These are phyloP conservation scores for Perca fluviatilis DNA, from an alignment of 2,113 vertebrate genomes.

Conservation along the genomic window DNA sequence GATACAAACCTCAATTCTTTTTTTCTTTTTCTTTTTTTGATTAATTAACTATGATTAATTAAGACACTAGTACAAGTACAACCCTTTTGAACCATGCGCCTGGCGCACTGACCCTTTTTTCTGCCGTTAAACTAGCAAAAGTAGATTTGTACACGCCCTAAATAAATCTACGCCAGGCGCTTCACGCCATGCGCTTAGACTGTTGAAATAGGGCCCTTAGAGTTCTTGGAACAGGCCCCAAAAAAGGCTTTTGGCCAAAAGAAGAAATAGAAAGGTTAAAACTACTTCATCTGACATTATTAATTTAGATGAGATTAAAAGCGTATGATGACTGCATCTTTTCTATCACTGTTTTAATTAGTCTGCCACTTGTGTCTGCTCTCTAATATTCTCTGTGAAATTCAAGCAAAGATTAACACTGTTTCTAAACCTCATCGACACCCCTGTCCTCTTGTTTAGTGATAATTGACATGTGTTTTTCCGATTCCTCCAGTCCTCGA, in stretches of 20 bases:
- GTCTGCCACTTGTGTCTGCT: neutral
- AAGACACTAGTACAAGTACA: too few relatives aligned
- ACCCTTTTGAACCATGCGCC: too few relatives aligned
- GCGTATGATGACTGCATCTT: neutral
- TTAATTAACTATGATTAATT: too few relatives aligned
- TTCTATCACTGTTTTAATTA: neutral
- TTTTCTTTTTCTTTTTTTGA: too few relatives aligned
- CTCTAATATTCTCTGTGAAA: constrained; percentile 17
- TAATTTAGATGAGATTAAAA: neutral
- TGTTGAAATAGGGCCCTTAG: too few relatives aligned
- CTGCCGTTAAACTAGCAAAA: too few relatives aligned
- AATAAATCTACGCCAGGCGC: too few relatives aligned
- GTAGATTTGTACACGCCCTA: too few relatives aligned
- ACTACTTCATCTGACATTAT: neutral
- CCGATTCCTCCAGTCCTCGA: constrained; percentile 24
- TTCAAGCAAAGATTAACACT: constrained; percentile 23
- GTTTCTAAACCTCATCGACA: constrained; percentile 47
- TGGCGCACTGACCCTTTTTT: too few relatives aligned
- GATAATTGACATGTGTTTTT: constrained; percentile 73
- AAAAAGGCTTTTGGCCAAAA: neutral
- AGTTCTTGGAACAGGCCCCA: neutral
- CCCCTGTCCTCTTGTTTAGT: constrained; percentile 28
- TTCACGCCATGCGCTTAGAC: too few relatives aligned
- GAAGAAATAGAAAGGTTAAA: neutral
- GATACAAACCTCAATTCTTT: too few relatives aligned